Percentiles rank a stretch among this genome's conserved stretches.
Conservation (phyloP, 2,797 vertebrate genomes). For the Megalops cyprinoides region DNA sequence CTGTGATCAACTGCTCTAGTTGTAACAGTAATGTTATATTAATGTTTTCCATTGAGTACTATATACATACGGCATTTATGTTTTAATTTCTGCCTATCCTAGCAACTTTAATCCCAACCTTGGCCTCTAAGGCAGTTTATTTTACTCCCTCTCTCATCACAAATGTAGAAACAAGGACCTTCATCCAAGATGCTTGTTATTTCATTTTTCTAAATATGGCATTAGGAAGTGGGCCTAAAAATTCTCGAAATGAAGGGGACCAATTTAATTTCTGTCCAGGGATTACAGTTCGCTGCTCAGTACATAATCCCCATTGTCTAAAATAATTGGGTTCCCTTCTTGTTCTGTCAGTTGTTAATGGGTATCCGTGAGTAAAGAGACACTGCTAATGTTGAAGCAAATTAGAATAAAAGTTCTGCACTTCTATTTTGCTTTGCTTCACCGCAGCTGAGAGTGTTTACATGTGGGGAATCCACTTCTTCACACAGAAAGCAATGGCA, state of each 20-base stretch:
- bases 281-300: slow-evolving; percentile 68
- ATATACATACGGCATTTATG: background rate
- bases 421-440: background rate
- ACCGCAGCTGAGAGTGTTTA: background rate
- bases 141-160: background rate
- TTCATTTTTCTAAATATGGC: slow-evolving; percentile 7
- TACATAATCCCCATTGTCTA: slow-evolving; percentile 75
- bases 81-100: background rate
- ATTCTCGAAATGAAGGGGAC: slow-evolving; percentile 29
- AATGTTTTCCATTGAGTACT: background rate
- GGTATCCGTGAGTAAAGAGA: background rate
- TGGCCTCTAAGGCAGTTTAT: background rate
- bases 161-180: background rate
- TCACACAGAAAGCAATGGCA: background rate
- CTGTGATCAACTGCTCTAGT: background rate
- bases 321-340: slow-evolving; percentile 75
- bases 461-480: no score
- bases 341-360: background rate
- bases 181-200: background rate
- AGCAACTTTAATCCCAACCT: background rate
- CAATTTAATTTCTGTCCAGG: slow-evolving; percentile 61
- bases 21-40: background rate
- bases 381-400: background rate
- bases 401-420: background rate
- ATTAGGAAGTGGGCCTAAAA: background rate